Evolutionary conservation across 2,888 invertebrate species (phyloP).

Genomic region (Drosophila bunnanda): DNA sequence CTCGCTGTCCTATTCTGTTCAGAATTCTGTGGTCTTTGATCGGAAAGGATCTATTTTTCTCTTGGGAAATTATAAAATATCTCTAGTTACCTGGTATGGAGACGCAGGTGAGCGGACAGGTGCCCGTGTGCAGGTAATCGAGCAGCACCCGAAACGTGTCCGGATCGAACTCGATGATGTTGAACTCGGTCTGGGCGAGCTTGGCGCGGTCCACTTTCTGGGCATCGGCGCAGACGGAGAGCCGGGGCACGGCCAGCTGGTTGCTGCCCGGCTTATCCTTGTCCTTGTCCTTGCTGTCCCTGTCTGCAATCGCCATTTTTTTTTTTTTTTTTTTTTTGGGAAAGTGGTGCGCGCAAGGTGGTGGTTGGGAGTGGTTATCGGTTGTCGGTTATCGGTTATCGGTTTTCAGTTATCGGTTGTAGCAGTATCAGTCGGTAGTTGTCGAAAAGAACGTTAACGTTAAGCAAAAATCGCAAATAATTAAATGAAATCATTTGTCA

Average conservation of each 20-base stretch:
- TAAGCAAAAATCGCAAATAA: conserved; percentile 24
- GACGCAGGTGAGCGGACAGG: conserved; percentile 95
- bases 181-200: conserved; percentile 97
- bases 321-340: conserved; percentile 4
- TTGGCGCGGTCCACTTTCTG: conserved; percentile 97
- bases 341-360: conserved; percentile 21
- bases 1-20: too few species aligned
- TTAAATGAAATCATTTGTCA: conserved; percentile 20
- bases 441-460: conserved; percentile 16
- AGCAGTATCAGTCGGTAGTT: conserved; percentile 2
- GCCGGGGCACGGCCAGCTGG: conserved; percentile 92
- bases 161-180: conserved; percentile 97
- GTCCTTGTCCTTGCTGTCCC: conserved; percentile 92
- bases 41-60: too few species aligned
- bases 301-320: conserved; percentile 86
- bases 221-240: conserved; percentile 96
- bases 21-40: too few species aligned
- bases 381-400: conserved; percentile 8
- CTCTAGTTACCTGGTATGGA: conserved; percentile 95
- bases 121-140: conserved; percentile 96
- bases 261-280: conserved; percentile 90
- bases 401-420: conserved; percentile 21
- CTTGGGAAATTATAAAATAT: too few species aligned
- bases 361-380: conserved; percentile 17
- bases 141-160: conserved; percentile 95